Conservation (phyloP, 1,140 invertebrate species). For the Stegodyphus mimosarum region DNA sequence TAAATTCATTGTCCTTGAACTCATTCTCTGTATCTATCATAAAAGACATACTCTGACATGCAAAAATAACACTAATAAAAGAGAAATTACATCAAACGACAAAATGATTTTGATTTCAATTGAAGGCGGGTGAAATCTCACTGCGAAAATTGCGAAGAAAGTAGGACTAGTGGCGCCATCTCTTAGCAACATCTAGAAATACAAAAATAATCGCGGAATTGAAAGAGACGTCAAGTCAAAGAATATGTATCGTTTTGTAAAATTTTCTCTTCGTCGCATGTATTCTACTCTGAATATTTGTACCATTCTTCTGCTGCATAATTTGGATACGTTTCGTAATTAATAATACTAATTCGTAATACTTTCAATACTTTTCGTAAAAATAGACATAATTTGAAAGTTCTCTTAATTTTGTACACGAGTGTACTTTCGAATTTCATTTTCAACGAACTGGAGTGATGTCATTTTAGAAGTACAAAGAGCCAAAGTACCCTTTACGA, state of each 20-base stretch:
- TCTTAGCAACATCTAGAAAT: background rate
- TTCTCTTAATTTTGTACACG: no score
- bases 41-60: background rate
- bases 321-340: no score
- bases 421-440: no score
- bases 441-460: no score
- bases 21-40: constrained; percentile 3
- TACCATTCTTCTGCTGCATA: no score
- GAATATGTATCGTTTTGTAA: no score
- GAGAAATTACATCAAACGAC: background rate
- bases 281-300: background rate
- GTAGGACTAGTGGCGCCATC: background rate
- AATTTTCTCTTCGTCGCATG: background rate
- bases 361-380: no score
- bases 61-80: background rate
- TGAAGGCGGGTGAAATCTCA: background rate
- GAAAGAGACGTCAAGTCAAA: background rate
- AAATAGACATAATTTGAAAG: no score
- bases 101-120: background rate
- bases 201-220: background rate
- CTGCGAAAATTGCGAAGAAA: background rate
- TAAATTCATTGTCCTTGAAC: background rate
- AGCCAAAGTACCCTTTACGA: no score
- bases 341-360: no score
- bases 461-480: no score